These are phyloP conservation scores for Linnaemya vulpina DNA, from an alignment of 2,888 invertebrate species.

Conservation along the genomic window DNA sequence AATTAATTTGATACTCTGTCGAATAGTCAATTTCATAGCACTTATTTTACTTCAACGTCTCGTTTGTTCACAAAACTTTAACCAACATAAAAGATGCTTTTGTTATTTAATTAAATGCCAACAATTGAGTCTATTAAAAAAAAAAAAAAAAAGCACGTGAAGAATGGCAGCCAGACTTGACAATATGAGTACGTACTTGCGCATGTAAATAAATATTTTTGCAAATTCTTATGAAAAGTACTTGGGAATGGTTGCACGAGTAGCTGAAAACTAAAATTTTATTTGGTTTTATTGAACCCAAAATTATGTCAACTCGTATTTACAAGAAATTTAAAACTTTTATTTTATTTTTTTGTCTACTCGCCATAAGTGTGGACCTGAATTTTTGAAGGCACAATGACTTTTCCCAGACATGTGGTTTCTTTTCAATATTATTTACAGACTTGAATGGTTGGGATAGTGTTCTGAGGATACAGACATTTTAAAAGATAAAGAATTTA, in stretches of 20 bases:
- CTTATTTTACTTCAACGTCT: constrained; percentile 4
- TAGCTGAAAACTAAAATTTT: background rate
- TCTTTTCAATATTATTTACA: no score
- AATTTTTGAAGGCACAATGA: background rate
- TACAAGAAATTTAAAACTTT: constrained; percentile 6
- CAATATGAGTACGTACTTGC: background rate
- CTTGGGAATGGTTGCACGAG: background rate
- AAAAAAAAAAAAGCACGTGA: constrained; percentile 29
- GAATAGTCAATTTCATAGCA: background rate
- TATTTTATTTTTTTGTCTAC: background rate
- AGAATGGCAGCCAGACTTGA: constrained; percentile 31
- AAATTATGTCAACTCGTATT: constrained; percentile 26
- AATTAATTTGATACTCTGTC: constrained; percentile 39
- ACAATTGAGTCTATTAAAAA: constrained; percentile 48
- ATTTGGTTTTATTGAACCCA: constrained; percentile 49
- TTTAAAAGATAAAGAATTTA: no score
- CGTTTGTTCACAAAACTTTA: background rate
- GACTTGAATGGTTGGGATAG: no score
- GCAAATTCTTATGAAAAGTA: background rate
- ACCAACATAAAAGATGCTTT: constrained; percentile 42
- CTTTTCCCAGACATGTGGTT: background rate
- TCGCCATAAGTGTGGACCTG: background rate
- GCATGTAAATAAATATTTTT: background rate
- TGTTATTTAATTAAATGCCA: constrained; percentile 63
- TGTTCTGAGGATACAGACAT: no score